Base-by-base conservation (phyloP, 2,797 vertebrate species). In the Peromyscus melanophrys region DNA sequence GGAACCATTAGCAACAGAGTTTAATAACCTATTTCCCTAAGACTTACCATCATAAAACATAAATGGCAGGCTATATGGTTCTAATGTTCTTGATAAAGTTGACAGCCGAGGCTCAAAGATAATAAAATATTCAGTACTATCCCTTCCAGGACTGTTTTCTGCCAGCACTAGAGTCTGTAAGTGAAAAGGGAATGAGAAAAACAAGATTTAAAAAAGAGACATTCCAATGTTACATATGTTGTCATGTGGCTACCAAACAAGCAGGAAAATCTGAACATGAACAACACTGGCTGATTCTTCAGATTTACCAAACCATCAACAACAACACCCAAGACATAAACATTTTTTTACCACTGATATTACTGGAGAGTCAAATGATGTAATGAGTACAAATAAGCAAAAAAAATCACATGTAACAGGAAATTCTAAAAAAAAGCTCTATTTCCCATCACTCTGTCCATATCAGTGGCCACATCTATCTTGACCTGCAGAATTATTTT, bases 1-100 rank as follows among this genome's bases (percentile, higher is more conserved):
- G 81, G n/a, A 29, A 69, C 11, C 43, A 94, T 34, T 77, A 90
- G 83, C 49, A 75, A 23, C 13, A 61, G 49, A 57, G 49, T 27
- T 91, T 57, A 96, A n/a, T 67, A n/a, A 34, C 97, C n/a, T 2
- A 75, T 40, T 94, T 97, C 63, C 2, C 82, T 46, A 94, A 96
- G 88, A 98, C 99, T 97, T 98, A 99, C 99, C 99, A 71, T 99
- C 99, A 96, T 98, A 99, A 98, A 99, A 99, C 98, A 98, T 98
- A 97, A 99, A 99, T 7, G 98, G 98, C 34, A 99, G 99, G 92
- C 97, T 96, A 97, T 99, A 99, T 0, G 99, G 97, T 90, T 98
- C 92, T 98, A 99, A 97, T 21, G 96, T 43, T 27, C 94, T 97
- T 89, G 95, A 97, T 85, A 98, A 96, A 92, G 94, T 80, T 95